Base-by-base conservation (phyloP, 2,113 vertebrate species). In the Trogon surrucura region DNA sequence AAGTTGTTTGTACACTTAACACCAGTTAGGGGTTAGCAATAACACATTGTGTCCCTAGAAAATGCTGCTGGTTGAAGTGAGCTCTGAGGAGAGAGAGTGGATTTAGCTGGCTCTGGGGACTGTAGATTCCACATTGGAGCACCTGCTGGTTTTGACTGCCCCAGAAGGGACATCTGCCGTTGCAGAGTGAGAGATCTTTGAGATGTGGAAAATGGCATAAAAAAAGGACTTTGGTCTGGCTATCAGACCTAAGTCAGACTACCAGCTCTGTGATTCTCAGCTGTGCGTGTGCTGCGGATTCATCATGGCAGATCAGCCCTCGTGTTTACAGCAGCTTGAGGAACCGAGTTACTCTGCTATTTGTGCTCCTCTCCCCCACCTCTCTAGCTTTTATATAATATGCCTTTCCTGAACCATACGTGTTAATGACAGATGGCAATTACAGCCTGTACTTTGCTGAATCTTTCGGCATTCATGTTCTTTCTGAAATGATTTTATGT, bases 351-450 rank as follows among this genome's bases (percentile, higher is more conserved):
- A 48, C 88, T 94, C 66, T 86, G 94, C 80, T 10, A 23, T 83
- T 78, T 36, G 6, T 71, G 78, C 82, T 93, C 45, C 83, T 81
- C 86, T 91, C 89, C 71, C 85, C 74, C 71, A 62, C 88, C 93
- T 80, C 91, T 94, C 78, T 62, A 81, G 86, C 89, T 90, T 96
- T 95, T 95, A 83, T 66, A 56, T 53, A 65, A 91, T 21, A 23
- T 67, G 64, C 69, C 60, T 95, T 86, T 95, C 88, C 90, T 88
- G 23, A 96, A 45, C 85, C 89, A 86, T 94, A 73, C 36, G 88
- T 94, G 84, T 90, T 92, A 94, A 70, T 89, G 86, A 85, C 97
- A 95, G 87, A 81, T 97, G 97, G 96, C 93, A 88, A 96, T 92
- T 96, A 74, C 92, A 96, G 81, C 81, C 92, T 97, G 93, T 86